Conservation (phyloP, 1,140 invertebrate genomes). For the Penaeus chinensis region DNA sequence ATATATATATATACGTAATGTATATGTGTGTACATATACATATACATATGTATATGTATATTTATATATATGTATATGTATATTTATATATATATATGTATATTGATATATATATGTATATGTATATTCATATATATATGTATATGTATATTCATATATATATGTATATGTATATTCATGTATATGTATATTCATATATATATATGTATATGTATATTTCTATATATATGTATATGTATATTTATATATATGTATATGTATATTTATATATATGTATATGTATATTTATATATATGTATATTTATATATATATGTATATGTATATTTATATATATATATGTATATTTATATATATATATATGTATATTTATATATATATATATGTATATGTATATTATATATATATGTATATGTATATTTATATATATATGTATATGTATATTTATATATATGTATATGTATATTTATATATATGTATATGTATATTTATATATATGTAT, state of each 20-base stretch:
- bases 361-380: not conserved
- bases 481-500: conserved; percentile 15
- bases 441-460: not conserved
- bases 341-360: not conserved
- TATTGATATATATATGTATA: conserved; percentile 12
- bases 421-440: conserved; percentile 14
- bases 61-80: too few relatives aligned
- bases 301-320: conserved; percentile 18
- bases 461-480: conserved; percentile 6
- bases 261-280: not conserved
- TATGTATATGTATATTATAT: conserved; percentile 8
- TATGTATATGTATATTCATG: not conserved
- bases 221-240: not conserved
- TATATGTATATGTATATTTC: not conserved
- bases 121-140: not conserved
- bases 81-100: not conserved
- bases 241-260: not conserved
- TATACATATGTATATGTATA: too few relatives aligned
- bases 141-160: not conserved
- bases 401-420: conserved; percentile 2
- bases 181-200: not conserved
- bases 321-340: not conserved
- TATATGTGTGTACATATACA: too few relatives aligned
- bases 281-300: conserved; percentile 15
- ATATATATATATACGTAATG: too few relatives aligned